A percentile compares a stretch with the other conserved stretches of the same genome.
These are phyloP conservation scores for Copsychus sechellarum DNA, from an alignment of 2,113 vertebrate species.

Conservation along the genomic window DNA sequence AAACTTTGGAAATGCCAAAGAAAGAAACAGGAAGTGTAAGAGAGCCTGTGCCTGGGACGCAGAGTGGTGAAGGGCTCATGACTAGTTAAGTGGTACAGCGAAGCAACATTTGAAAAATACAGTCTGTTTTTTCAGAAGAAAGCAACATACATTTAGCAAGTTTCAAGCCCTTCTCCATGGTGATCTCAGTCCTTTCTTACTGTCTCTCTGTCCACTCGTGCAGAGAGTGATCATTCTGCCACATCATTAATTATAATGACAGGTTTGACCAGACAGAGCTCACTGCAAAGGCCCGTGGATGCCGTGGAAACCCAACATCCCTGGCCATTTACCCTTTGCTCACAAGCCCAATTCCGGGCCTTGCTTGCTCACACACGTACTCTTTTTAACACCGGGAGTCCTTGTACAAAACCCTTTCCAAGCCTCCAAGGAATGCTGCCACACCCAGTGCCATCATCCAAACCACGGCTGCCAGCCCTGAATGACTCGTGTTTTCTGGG, in stretches of 20 bases:
- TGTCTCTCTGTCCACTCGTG: background rate
- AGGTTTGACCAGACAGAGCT: rapidly evolving
- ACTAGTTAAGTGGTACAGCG: background rate
- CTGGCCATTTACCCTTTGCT: background rate
- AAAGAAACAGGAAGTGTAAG: background rate
- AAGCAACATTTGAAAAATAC: background rate
- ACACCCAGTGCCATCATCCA: background rate
- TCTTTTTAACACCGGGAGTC: background rate
- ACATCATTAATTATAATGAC: background rate
- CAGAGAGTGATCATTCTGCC: background rate
- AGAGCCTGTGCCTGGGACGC: background rate
- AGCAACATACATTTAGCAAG: background rate
- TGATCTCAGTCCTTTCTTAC: background rate
- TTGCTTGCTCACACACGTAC: background rate
- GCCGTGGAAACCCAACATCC: rapidly evolving
- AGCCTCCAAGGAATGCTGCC: background rate
- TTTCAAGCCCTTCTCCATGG: background rate
- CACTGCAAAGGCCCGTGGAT: rapidly evolving
- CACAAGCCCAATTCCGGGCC: background rate
- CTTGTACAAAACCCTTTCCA: background rate
- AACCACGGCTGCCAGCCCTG: background rate
- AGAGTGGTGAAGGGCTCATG: rapidly evolving
- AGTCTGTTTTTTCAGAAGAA: background rate
- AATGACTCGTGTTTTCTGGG: rapidly evolving
- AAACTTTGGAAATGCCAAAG: background rate